Percentiles rank a stretch among this genome's conserved stretches.
These are phyloP conservation scores for Paracanthobrama guichenoti DNA, from an alignment of 2,113 vertebrate genomes.

Conservation along the genomic window DNA sequence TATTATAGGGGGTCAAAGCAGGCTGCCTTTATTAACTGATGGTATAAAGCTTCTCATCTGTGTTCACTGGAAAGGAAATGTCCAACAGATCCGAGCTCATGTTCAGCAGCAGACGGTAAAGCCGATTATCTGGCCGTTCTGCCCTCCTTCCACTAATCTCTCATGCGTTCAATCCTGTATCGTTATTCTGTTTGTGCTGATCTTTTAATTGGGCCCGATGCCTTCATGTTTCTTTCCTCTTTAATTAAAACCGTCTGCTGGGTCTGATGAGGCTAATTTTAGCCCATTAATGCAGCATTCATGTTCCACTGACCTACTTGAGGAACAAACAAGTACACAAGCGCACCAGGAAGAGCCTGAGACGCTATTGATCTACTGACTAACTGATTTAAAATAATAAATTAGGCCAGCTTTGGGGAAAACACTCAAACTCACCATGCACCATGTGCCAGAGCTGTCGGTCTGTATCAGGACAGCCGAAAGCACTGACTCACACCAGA, in stretches of 20 bases:
- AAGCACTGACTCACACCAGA: no score
- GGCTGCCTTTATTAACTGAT: not conserved
- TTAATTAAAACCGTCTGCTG: constrained; percentile 20
- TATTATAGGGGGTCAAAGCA: not conserved
- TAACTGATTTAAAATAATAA: not conserved
- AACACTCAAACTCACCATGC: not conserved
- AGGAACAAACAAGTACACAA: constrained; percentile 11
- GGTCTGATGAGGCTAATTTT: constrained; percentile 22
- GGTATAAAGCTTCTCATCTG: not conserved
- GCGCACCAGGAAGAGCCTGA: not conserved
- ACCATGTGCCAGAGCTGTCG: not conserved
- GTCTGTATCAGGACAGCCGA: no score
- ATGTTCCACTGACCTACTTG: constrained; percentile 20
- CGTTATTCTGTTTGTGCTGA: constrained; percentile 45
- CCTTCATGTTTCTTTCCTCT: constrained; percentile 23
- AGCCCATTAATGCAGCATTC: constrained; percentile 26
- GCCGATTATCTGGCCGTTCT: not conserved
- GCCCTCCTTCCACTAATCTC: constrained; percentile 60
- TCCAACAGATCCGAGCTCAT: no score
- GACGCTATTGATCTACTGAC: not conserved
- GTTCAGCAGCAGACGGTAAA: not conserved
- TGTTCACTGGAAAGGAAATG: no score
- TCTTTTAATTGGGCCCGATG: constrained; percentile 12
- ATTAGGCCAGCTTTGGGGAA: not conserved
- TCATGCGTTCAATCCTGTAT: constrained; percentile 50